Conservation (phyloP, 1,140 invertebrate species). For the Streblospio benedicti region DNA sequence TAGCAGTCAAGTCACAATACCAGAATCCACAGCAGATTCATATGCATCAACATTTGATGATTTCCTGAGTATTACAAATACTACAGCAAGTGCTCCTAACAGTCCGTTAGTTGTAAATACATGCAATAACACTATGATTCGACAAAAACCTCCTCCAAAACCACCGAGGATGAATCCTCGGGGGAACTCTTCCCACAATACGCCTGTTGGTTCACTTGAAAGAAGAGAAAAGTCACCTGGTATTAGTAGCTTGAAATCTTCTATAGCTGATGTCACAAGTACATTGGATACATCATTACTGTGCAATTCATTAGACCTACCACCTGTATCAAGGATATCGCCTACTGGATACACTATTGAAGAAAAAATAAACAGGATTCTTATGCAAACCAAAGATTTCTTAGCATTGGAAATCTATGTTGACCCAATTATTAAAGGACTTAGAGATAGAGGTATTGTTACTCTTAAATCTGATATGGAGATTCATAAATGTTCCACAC, state of each 20-base stretch:
- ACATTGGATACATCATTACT: not conserved
- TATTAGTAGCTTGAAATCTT: not conserved
- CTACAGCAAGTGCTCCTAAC: no score
- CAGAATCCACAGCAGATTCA: no score
- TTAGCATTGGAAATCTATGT: slow-evolving; percentile 1
- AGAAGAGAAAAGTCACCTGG: not conserved
- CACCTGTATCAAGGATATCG: not conserved
- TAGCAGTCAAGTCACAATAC: no score
- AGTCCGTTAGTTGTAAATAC: no score
- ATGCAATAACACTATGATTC: no score
- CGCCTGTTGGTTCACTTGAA: not conserved
- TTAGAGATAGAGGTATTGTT: slow-evolving; percentile 5
- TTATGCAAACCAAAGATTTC: slow-evolving; percentile 2
- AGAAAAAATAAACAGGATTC: not conserved
- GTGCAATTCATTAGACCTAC: not conserved
- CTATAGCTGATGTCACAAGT: slow-evolving; percentile 4
- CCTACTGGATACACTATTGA: not conserved
- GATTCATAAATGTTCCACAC: slow-evolving; percentile 2
- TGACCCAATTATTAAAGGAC: not conserved
- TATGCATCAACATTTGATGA: no score
- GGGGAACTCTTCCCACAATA: not conserved
- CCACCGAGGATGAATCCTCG: slow-evolving; percentile 12
- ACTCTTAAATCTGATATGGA: not conserved
- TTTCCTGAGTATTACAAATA: no score
- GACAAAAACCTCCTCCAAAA: slow-evolving; percentile 13